Conservation (phyloP, 2,113 vertebrate species). For the Steatornis caripensis region DNA sequence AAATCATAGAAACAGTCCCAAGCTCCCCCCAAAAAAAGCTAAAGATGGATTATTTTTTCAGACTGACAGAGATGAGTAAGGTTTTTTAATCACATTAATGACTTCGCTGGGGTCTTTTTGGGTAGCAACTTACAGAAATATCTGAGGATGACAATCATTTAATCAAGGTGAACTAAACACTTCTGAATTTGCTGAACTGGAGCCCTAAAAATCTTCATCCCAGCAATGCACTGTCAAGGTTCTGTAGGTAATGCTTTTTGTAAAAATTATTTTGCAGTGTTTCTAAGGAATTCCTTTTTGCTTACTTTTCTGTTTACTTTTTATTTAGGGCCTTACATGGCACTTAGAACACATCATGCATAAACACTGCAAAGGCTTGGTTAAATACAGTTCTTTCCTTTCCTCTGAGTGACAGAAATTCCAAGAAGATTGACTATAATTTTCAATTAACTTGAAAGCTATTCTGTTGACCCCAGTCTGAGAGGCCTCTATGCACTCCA, state of each 20-base stretch:
- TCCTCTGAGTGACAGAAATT: not conserved
- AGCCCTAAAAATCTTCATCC: not conserved
- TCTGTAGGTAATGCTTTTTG: not conserved
- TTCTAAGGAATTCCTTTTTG: not conserved
- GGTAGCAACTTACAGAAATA: not conserved
- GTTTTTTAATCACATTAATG: not conserved
- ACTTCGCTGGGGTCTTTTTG: not conserved
- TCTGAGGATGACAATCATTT: not conserved
- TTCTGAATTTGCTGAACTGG: not conserved
- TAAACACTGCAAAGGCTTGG: not conserved
- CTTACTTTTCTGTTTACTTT: not conserved
- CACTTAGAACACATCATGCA: not conserved
- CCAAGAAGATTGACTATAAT: not conserved
- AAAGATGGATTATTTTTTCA: not conserved
- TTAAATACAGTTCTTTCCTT: not conserved
- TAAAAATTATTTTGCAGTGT: not conserved
- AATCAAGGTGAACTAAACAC: not conserved
- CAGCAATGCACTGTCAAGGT: not conserved
- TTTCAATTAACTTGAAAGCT: slow-evolving; percentile 48
- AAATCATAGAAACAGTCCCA: not conserved
- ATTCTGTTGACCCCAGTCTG: not conserved
- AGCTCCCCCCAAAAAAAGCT: not conserved
- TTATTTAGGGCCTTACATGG: not conserved
- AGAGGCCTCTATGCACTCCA: not conserved
- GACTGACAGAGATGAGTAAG: not conserved